phyloP scores from a whole-genome alignment of 2,888 invertebrate species.

The Selenia dentaria region DNA sequence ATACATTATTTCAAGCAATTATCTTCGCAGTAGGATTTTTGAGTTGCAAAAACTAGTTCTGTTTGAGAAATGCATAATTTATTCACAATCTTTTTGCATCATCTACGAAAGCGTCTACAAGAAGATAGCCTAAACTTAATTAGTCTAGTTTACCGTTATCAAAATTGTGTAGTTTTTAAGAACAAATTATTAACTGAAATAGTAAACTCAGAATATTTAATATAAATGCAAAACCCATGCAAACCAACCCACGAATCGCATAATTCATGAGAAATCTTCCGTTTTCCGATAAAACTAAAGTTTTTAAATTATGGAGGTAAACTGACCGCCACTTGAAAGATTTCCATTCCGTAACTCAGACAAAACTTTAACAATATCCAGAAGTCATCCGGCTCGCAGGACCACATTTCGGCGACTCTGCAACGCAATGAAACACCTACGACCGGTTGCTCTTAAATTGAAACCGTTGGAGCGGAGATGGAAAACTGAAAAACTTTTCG shows the following conservation, averaged over 20 bases:
- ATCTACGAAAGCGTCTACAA: too few species aligned
- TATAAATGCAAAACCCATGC: not conserved
- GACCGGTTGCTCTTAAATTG: slow-evolving; percentile 29
- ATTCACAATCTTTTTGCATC: too few species aligned
- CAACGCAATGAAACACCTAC: slow-evolving; percentile 28
- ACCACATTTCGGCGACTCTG: slow-evolving; percentile 5
- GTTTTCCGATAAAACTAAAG: slow-evolving; percentile 4
- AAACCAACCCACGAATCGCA: not conserved
- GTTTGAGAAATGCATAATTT: too few species aligned
- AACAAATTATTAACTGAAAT: too few species aligned
- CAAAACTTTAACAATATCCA: slow-evolving; percentile 10
- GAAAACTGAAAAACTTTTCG: slow-evolving; percentile 41
- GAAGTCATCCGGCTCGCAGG: not conserved
- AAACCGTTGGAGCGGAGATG: slow-evolving; percentile 50
- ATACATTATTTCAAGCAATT: too few species aligned
- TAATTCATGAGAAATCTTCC: slow-evolving; percentile 7
- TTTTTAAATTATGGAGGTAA: slow-evolving; percentile 13
- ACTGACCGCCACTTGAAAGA: slow-evolving; percentile 13
- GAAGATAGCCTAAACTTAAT: too few species aligned
- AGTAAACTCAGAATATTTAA: too few species aligned
- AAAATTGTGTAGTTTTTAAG: too few species aligned
- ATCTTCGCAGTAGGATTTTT: too few species aligned
- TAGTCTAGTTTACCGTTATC: too few species aligned
- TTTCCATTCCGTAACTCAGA: slow-evolving; percentile 6
- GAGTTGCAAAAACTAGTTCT: too few species aligned